Conservation (phyloP, 2,797 vertebrate genomes). For the Petrocephalus schoutedeni region DNA sequence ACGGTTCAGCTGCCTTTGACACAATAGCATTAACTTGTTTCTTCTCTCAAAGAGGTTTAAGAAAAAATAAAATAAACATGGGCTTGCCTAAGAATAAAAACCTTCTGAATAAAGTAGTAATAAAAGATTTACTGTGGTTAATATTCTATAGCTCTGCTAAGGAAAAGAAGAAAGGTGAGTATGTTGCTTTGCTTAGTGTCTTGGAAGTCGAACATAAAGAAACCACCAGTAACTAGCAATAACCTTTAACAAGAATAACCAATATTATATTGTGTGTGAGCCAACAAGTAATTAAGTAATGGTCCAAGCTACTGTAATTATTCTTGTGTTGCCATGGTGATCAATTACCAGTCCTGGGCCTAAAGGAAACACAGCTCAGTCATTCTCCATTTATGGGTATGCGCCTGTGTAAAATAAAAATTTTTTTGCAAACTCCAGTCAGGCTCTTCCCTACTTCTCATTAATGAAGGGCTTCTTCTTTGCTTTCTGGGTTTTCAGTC, state of each 20-base stretch:
- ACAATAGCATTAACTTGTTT: neutral
- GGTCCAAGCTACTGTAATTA: neutral
- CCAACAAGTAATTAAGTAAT: too few relatives aligned
- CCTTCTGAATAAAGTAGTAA: neutral
- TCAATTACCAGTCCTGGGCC: neutral
- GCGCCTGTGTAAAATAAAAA: too few relatives aligned
- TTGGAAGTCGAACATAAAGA: neutral
- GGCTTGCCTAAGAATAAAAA: neutral
- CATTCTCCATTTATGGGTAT: too few relatives aligned
- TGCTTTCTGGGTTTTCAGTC: too few relatives aligned
- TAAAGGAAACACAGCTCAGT: too few relatives aligned
- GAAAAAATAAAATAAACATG: neutral
- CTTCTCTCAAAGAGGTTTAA: neutral
- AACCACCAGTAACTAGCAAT: neutral
- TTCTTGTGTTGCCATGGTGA: neutral
- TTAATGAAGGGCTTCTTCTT: too few relatives aligned
- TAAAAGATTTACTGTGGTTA: neutral
- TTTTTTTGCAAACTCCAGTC: too few relatives aligned
- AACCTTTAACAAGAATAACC: neutral
- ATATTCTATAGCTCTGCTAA: neutral
- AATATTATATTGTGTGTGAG: neutral
- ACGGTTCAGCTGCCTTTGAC: neutral
- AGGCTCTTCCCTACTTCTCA: too few relatives aligned
- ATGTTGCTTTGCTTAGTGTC: neutral
- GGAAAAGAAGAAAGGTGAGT: neutral